Base-by-base conservation (phyloP, 53 echinoderm and acorn worm genomes). In the Actinopyga echinites region DNA sequence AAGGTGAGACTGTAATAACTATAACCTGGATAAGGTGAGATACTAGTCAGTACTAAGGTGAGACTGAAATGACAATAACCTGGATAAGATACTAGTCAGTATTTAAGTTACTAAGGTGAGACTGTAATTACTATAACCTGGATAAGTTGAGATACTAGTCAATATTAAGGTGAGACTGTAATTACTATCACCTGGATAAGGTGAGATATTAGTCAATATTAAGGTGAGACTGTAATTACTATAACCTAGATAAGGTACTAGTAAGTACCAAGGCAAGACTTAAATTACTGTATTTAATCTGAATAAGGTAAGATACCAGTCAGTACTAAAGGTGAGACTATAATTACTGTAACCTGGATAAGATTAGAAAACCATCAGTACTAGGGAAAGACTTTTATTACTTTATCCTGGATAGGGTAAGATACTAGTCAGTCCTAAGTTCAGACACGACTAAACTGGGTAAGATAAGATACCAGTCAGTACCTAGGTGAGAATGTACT, bases 171-270 rank as follows among this genome's bases (percentile, higher is more conserved):
- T 69, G 94, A 66, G 94, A 97, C 67, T 97, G 94, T 68, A 97
- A 94, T 67, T 94, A 92, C 71, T 90, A 83, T 84, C 86, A 97
- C 59, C 42, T 94, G 75, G 97, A 92, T 55, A 97, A 90, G 80
- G 91, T 91, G n/a, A n/a, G n/a, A n/a, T n/a, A n/a, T n/a, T n/a
- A 97, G 22, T 94, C 97, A 21, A 88, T 91, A 57, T 79, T 97
- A 2, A 67, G 97, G 28, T 73, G 97, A 67, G 97, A 97, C 69
- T 97, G 97, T 68, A 97, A 94, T 68, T 94, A 94, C 74, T 92
- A 86, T 84, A 92, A 97, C 59, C 35, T 94, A 64, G 97, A 94
- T 55, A 62, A 55, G 82, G 8, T 8, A 59, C 86, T 92, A 93
- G 24, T 92, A 90, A 22, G 90, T 89, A 57, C 83, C 90, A 11